phyloP scores from a whole-genome alignment of 2,888 invertebrate genomes.

The Cristatella mucedo region DNA sequence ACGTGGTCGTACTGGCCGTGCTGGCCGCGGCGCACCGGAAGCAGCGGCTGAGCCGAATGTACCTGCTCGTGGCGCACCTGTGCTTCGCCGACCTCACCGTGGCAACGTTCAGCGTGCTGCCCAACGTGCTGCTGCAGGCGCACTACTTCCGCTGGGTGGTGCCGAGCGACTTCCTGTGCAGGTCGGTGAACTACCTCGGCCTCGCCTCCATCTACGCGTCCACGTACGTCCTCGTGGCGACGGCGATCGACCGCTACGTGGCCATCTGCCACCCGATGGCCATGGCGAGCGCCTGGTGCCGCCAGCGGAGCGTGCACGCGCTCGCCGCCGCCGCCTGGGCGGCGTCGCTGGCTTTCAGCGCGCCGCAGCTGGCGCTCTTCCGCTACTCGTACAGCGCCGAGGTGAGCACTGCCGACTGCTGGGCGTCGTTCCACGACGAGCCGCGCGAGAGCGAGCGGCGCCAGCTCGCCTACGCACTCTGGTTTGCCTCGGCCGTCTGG shows the following conservation, averaged over 20 bases:
- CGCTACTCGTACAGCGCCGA: slow-evolving; percentile 12
- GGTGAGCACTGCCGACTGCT: too few relatives aligned
- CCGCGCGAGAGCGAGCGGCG: not conserved
- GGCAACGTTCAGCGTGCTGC: slow-evolving; percentile 52
- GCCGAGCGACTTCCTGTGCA: slow-evolving; percentile 37
- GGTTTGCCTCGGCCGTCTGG: slow-evolving; percentile 39
- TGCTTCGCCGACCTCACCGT: slow-evolving; percentile 54
- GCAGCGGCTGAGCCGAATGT: slow-evolving; percentile 52
- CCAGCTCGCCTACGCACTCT: slow-evolving; percentile 28
- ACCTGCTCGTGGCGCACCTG: slow-evolving; percentile 55
- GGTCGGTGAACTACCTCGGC: slow-evolving; percentile 50
- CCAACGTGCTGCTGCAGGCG: slow-evolving; percentile 21
- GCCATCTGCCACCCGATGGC: slow-evolving; percentile 46
- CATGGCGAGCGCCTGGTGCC: too few relatives aligned
- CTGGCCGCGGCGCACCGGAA: too few relatives aligned
- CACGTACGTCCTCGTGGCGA: slow-evolving; percentile 33
- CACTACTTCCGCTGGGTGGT: too few relatives aligned
- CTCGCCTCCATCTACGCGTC: slow-evolving; percentile 33
- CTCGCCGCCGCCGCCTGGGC: slow-evolving; percentile 40
- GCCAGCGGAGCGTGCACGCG: slow-evolving; percentile 41
- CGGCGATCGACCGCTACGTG: slow-evolving; percentile 39
- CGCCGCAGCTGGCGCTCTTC: slow-evolving; percentile 1
- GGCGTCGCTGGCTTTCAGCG: slow-evolving; percentile 13
- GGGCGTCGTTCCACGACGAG: slow-evolving; percentile 18
- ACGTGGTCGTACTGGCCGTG: too few relatives aligned